Conservation (phyloP, 2,888 invertebrate species). For the Agriopis leucophaearia region DNA sequence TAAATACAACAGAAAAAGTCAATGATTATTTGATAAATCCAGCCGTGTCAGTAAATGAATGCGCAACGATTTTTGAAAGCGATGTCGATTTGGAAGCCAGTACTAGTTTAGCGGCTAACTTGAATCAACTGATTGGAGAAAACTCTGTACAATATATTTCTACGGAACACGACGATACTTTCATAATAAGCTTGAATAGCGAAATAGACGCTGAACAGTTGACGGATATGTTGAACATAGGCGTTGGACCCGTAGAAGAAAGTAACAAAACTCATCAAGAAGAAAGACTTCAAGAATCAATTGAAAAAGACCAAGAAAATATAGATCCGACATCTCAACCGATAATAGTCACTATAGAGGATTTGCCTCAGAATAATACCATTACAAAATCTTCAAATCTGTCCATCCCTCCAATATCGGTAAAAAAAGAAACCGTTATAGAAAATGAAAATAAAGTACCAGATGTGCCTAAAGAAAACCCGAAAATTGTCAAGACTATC, state of each 20-base stretch:
- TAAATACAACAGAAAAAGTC: slow-evolving; percentile 50
- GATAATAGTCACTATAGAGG: slow-evolving; percentile 16
- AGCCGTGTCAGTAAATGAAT: slow-evolving; percentile 71
- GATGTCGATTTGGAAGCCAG: slow-evolving; percentile 82
- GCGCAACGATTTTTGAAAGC: slow-evolving; percentile 80
- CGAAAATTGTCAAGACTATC: slow-evolving; percentile 49
- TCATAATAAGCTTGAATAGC: slow-evolving; percentile 80
- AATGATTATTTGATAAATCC: slow-evolving; percentile 52
- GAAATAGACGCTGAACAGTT: slow-evolving; percentile 79
- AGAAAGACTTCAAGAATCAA: slow-evolving; percentile 27
- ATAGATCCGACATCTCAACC: slow-evolving; percentile 12
- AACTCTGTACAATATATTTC: slow-evolving; percentile 81
- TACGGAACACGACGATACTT: slow-evolving; percentile 81
- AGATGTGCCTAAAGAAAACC: slow-evolving; percentile 16
- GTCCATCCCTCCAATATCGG: slow-evolving; percentile 2
- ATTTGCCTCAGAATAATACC: slow-evolving; percentile 8
- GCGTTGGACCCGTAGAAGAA: slow-evolving; percentile 50
- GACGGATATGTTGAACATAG: slow-evolving; percentile 80
- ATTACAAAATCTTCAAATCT: background rate
- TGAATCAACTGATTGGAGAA: slow-evolving; percentile 81
- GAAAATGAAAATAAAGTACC: slow-evolving; percentile 27
- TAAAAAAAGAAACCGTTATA: slow-evolving; percentile 17
- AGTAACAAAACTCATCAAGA: slow-evolving; percentile 48
- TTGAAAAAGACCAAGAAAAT: slow-evolving; percentile 3
- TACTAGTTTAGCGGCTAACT: slow-evolving; percentile 76